A percentile compares a stretch with the other conserved stretches of the same genome.
These are phyloP conservation scores for Adela reaumurella DNA, from an alignment of 2,888 invertebrate genomes.

Conservation along the genomic window DNA sequence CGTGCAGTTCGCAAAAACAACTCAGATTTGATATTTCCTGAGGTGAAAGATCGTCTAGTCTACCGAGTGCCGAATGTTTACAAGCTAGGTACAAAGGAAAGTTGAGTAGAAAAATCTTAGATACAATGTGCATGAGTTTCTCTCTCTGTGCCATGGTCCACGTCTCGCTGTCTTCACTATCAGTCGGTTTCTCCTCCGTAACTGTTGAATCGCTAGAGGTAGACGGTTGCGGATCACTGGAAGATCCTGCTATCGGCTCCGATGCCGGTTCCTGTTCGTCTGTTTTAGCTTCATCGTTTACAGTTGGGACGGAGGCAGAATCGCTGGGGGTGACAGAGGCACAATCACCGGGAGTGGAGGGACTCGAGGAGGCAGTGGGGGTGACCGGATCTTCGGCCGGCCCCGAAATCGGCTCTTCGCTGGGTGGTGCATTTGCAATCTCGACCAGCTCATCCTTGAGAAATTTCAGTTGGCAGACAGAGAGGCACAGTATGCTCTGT, in stretches of 20 bases:
- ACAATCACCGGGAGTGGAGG: too few species aligned
- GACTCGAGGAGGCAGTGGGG: too few species aligned
- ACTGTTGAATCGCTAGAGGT: conserved; percentile 8
- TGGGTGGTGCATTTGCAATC: conserved; percentile 27
- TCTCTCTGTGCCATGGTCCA: conserved; percentile 86
- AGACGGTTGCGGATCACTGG: conserved; percentile 4
- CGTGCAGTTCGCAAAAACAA: conserved; percentile 87
- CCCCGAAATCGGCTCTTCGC: conserved; percentile 25
- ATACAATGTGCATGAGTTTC: conserved; percentile 81
- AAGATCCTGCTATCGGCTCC: conserved; percentile 6
- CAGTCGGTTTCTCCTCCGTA: conserved; percentile 15
- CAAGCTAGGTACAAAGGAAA: conserved; percentile 87
- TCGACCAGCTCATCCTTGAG: conserved; percentile 58
- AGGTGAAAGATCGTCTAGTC: conserved; percentile 77
- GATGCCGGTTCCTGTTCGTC: conserved; percentile 16
- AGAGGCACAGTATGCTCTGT: conserved; percentile 80
- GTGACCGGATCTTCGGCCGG: conserved; percentile 10
- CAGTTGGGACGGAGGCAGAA: conserved; percentile 14
- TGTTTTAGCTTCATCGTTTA: conserved; percentile 24
- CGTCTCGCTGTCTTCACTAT: conserved; percentile 36
- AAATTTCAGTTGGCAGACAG: conserved; percentile 77
- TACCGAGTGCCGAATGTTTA: conserved; percentile 77
- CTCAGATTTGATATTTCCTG: conserved; percentile 78
- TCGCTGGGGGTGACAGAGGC: too few species aligned
- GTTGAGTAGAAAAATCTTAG: conserved; percentile 85